Percentiles rank a stretch among this genome's conserved stretches.
These are phyloP conservation scores for Tetragnatha montana DNA, from an alignment of 2,888 invertebrate genomes.

Conservation along the genomic window DNA sequence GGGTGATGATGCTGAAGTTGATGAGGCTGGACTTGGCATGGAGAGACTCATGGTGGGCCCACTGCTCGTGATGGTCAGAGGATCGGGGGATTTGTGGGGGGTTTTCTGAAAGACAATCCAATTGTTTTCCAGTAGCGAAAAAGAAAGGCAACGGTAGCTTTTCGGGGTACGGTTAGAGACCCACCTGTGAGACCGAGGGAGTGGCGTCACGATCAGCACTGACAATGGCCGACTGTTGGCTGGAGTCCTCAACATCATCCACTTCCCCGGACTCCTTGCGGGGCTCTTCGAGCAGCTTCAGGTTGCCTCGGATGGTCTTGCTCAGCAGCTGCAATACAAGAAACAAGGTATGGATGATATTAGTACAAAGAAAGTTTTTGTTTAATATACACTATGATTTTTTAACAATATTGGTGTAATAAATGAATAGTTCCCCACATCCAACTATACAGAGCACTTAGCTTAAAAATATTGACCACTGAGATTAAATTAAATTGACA, in stretches of 20 bases:
- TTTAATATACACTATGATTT: too few species aligned
- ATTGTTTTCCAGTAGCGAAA: background rate
- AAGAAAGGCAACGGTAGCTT: too few species aligned
- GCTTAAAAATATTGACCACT: too few species aligned
- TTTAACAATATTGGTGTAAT: too few species aligned
- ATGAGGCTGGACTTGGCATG: constrained; percentile 64
- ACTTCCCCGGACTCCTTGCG: constrained; percentile 74
- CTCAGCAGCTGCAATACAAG: constrained; percentile 85
- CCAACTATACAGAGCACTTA: too few species aligned
- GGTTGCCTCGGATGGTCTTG: constrained; percentile 85
- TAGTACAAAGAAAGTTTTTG: too few species aligned
- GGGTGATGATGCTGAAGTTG: constrained; percentile 61
- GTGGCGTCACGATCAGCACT: constrained; percentile 72
- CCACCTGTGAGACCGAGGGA: constrained; percentile 56
- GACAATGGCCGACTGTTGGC: constrained; percentile 73
- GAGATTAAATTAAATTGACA: too few species aligned
- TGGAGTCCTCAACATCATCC: constrained; percentile 74
- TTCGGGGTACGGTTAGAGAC: background rate
- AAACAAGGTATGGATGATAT: background rate
- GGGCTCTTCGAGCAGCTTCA: constrained; percentile 79
- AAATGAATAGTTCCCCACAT: too few species aligned
- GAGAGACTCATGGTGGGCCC: constrained; percentile 69
- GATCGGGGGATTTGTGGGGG: constrained; percentile 65
- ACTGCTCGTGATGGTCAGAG: constrained; percentile 68
- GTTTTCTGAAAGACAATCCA: constrained; percentile 38